Conservation (phyloP, 2,113 vertebrate genomes). For the Myocastor coypus region DNA sequence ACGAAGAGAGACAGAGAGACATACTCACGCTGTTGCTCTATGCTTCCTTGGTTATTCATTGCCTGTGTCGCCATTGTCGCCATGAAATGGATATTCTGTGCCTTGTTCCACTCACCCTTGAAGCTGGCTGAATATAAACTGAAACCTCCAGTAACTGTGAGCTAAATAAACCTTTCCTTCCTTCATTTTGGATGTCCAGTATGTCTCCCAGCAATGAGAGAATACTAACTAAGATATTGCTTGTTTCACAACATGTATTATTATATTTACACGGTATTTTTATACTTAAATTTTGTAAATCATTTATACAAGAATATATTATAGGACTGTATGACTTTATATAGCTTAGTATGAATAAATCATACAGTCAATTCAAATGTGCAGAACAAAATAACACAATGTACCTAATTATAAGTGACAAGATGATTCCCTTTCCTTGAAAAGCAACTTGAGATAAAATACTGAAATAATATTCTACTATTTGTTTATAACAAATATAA, state of each 20-base stretch:
- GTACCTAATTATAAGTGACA: background rate
- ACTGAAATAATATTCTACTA: background rate
- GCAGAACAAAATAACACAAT: background rate
- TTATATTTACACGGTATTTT: background rate
- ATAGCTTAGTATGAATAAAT: background rate
- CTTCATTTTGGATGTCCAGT: no score
- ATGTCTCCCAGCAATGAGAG: no score
- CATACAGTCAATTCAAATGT: background rate
- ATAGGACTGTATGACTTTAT: background rate
- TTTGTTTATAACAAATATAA: slow-evolving; percentile 24
- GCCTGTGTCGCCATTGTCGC: no score
- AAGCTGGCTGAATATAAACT: no score
- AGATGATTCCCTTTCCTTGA: background rate
- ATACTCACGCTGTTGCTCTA: no score
- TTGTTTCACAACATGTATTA: background rate
- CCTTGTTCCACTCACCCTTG: no score
- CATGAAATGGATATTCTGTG: no score
- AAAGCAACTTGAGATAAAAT: background rate
- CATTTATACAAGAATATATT: background rate
- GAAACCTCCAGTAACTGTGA: no score
- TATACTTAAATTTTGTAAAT: slow-evolving; percentile 1
- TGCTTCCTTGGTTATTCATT: no score
- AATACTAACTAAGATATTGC: no score
- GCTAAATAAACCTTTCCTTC: no score
- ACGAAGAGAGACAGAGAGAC: no score